These are phyloP conservation scores for Petromus typicus DNA, from an alignment of 2,113 vertebrate genomes.

Conservation along the genomic window DNA sequence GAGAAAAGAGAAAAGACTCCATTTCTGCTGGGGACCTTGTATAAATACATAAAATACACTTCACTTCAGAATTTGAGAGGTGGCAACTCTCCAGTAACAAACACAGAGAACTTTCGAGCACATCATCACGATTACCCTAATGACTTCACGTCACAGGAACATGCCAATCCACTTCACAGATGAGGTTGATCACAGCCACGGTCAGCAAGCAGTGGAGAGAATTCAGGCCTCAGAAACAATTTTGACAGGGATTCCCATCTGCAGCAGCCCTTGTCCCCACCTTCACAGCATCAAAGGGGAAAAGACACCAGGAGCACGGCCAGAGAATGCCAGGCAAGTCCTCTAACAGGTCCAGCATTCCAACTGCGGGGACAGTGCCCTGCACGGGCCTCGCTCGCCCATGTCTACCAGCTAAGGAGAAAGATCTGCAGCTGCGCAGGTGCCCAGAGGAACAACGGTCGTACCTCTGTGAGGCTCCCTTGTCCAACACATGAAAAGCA, in stretches of 20 bases:
- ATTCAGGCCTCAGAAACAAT: neutral
- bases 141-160: neutral
- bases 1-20: neutral
- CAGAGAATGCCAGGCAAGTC: neutral
- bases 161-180: neutral
- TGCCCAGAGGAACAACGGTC: neutral
- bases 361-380: neutral
- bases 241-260: neutral
- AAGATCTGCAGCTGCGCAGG: neutral
- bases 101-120: neutral
- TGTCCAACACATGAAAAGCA: neutral
- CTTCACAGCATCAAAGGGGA: neutral
- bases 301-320: neutral
- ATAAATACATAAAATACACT: neutral
- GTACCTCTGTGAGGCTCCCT: neutral
- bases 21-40: neutral
- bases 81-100: neutral
- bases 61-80: neutral
- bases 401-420: neutral
- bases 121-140: neutral
- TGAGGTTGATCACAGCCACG: neutral
- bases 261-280: neutral
- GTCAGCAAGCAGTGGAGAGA: neutral
- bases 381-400: rapidly evolving
- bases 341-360: neutral